phyloP scores from a whole-genome alignment of 2,113 vertebrate genomes.

The Furnarius figulus region DNA sequence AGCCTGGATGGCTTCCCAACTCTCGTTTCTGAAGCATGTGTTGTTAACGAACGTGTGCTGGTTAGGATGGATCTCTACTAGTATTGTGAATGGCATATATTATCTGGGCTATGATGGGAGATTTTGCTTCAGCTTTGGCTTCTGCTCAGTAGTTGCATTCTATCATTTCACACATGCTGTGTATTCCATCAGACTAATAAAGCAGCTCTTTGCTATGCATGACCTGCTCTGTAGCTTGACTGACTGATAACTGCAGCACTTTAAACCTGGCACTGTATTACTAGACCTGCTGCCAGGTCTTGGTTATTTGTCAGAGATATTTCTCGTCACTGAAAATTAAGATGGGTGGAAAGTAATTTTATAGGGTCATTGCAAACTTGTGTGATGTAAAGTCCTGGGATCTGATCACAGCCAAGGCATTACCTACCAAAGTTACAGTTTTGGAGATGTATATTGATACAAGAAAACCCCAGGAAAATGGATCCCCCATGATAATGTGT shows the following conservation, averaged over 20 bases:
- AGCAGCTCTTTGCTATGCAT: slow-evolving; percentile 65
- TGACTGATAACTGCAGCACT: slow-evolving; percentile 59
- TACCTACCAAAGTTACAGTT: neutral
- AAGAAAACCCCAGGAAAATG: neutral
- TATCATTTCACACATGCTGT: slow-evolving; percentile 18
- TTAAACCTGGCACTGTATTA: slow-evolving; percentile 16
- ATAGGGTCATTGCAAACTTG: neutral
- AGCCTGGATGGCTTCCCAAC: neutral
- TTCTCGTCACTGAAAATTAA: slow-evolving; percentile 26
- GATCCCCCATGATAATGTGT: neutral
- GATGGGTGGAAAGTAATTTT: neutral
- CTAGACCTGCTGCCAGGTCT: slow-evolving; percentile 32
- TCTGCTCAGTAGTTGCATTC: neutral
- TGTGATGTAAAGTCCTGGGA: neutral
- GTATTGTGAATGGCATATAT: neutral
- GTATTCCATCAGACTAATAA: slow-evolving; percentile 64
- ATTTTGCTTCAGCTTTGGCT: neutral
- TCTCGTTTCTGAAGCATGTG: neutral
- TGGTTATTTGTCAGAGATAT: slow-evolving; percentile 25
- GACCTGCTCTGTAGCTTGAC: slow-evolving; percentile 11
- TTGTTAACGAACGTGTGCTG: neutral
- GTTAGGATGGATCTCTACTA: neutral
- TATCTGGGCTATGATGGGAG: neutral
- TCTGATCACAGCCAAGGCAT: neutral
- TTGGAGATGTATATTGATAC: neutral